phyloP scores from a whole-genome alignment of 2,888 invertebrate species.

The Theodoxus fluviatilis region DNA sequence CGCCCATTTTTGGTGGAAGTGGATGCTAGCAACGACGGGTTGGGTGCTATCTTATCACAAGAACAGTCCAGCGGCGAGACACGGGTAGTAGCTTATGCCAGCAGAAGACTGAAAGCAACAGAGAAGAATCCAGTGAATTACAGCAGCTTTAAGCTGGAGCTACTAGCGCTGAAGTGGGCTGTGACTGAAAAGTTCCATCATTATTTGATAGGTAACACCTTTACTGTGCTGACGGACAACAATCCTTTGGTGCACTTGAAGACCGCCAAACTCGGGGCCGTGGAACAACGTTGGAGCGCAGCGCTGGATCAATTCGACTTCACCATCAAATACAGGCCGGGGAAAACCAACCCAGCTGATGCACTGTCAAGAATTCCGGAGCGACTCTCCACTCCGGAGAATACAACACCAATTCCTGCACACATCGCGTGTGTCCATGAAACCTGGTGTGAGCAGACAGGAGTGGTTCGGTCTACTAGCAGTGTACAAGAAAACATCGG shows the following conservation, averaged over 20 bases:
- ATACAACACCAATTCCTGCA: too few relatives aligned
- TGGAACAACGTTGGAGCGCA: conserved; percentile 27
- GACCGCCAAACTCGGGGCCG: conserved; percentile 19
- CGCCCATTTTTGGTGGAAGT: conserved; percentile 27
- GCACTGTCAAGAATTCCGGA: too few relatives aligned
- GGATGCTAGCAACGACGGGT: conserved; percentile 23
- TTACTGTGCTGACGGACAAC: conserved; percentile 17
- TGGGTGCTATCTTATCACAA: conserved; percentile 22
- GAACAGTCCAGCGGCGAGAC: conserved; percentile 10
- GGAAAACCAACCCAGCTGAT: too few relatives aligned
- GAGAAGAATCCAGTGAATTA: conserved; percentile 23
- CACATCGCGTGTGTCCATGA: too few relatives aligned
- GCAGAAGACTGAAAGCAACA: conserved; percentile 20
- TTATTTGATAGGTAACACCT: background rate
- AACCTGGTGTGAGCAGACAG: too few relatives aligned
- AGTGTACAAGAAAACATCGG: too few relatives aligned
- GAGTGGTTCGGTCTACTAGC: too few relatives aligned
- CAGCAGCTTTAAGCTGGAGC: conserved; percentile 20
- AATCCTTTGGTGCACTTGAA: conserved; percentile 21
- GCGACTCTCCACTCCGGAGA: too few relatives aligned
- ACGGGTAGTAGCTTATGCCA: conserved; percentile 23
- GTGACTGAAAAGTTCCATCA: conserved; percentile 9
- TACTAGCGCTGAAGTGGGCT: conserved; percentile 18
- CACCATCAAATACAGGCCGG: conserved; percentile 25
- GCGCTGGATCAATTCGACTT: conserved; percentile 28